Base-by-base conservation (phyloP, 2,797 vertebrate species). In the Molossus molossus region DNA sequence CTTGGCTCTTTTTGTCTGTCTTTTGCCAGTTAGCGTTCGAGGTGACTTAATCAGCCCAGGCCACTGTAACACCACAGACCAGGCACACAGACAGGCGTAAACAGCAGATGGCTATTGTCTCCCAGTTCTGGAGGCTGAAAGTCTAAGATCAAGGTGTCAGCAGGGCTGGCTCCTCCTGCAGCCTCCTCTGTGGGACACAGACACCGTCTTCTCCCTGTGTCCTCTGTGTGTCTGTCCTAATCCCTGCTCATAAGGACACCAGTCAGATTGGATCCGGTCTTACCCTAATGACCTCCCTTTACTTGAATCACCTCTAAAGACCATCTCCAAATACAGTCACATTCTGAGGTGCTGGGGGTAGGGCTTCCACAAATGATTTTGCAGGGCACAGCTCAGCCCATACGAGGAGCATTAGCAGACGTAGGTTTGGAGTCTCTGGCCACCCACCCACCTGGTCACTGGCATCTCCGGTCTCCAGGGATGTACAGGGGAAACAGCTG, bases 401-500 rank as follows among this genome's bases (percentile, higher is more conserved):
- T 11, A 15, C 58, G 6, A 11, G 70, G 50, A 23, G 21, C 0
- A 0, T 69, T 21, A 20, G 27, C 81, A 27, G n/a, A 12, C 37
- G 37, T 20, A 18, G 13, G 57, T 17, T 15, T 64, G 45, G 64
- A 45, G 40, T 9, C 40, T 25, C 20, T 33, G 64, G 76, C 27
- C 8, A 7, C 37, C 33, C 37, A 4, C 50, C 62, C 27, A 1
- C 25, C 84, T 55, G 20, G 27, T 10, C 0, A 0, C 25, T 57
- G 91, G 84, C 50, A 6, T 25, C 27, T 14, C 55, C 55, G 58
- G 58, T 58, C 55, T 23, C 17, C 1, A 15, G 45, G 64, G 48
- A 4, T 40, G 5, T 17, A 11, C 9, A 2, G 18, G 57, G 37
- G 18, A 13, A 29, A 17, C 14, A 1, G 9, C 64, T 18, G n/a